Evolutionary conservation across 30 jellyfish, hydroid and myxozoan genomes (phyloP).

Genomic region (Euphysa ruthae): DNA sequence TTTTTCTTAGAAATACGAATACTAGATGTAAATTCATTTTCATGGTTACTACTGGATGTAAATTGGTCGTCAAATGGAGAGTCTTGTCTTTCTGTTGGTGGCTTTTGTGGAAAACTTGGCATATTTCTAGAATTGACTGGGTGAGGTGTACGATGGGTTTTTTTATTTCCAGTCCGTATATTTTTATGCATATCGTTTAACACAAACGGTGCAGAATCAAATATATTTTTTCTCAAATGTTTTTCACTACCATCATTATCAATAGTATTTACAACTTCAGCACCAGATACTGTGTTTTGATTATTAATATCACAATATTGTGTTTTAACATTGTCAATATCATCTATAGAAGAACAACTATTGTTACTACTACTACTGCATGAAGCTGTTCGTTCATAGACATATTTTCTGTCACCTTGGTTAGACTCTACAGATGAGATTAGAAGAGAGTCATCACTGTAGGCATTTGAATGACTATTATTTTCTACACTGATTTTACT

Average conservation of each 20-base stretch:
- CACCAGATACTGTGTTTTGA: neutral
- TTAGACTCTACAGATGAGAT: constrained; percentile 48
- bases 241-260: neutral
- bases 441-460: constrained; percentile 68
- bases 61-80: neutral
- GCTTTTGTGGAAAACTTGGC: neutral
- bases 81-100: neutral
- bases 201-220: constrained; percentile 90
- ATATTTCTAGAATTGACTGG: neutral
- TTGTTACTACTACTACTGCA: constrained; percentile 67
- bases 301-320: neutral
- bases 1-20: neutral
- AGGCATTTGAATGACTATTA: constrained; percentile 1
- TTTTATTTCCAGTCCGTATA: neutral
- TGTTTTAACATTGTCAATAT: constrained; percentile 26
- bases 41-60: no score
- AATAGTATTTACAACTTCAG: constrained; percentile 12
- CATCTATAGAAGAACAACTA: constrained; percentile 27
- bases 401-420: constrained; percentile 44
- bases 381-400: constrained; percentile 76
- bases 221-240: constrained; percentile 27
- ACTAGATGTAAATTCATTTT: neutral
- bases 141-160: neutral
- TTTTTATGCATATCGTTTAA: neutral
- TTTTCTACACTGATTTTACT: neutral